phyloP scores from a whole-genome alignment of 2,888 invertebrate species.

The Oxyscelio sp. region DNA sequence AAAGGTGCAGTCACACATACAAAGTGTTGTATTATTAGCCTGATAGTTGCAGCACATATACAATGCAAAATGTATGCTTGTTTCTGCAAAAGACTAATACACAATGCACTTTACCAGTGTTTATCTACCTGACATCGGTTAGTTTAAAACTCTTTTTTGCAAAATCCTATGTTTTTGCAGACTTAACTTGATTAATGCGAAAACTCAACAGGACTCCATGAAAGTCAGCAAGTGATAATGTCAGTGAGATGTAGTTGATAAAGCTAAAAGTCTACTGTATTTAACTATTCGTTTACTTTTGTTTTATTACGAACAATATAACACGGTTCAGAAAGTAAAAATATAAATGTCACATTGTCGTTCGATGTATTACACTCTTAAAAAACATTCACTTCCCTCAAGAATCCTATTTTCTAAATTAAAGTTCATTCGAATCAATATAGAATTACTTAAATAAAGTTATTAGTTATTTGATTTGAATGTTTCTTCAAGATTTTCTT shows the following conservation, averaged over 20 bases:
- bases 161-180: not conserved
- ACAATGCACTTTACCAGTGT: not conserved
- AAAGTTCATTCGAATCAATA: no score
- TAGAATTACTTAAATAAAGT: no score
- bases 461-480: no score
- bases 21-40: not conserved
- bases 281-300: not conserved
- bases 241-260: slow-evolving; percentile 4
- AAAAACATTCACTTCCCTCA: no score
- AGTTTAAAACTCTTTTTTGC: not conserved
- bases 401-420: no score
- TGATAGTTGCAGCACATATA: not conserved
- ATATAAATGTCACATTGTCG: slow-evolving; percentile 8
- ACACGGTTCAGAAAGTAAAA: slow-evolving; percentile 11
- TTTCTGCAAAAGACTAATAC: not conserved
- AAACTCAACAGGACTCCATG: not conserved
- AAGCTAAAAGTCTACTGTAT: slow-evolving; percentile 29
- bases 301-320: slow-evolving; percentile 1
- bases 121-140: not conserved
- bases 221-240: not conserved
- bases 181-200: not conserved
- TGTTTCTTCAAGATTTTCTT: no score
- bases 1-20: not conserved
- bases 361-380: no score
- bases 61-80: not conserved